Conservation (phyloP, 2,797 vertebrate species). For the Gymnopithys bicolor region DNA sequence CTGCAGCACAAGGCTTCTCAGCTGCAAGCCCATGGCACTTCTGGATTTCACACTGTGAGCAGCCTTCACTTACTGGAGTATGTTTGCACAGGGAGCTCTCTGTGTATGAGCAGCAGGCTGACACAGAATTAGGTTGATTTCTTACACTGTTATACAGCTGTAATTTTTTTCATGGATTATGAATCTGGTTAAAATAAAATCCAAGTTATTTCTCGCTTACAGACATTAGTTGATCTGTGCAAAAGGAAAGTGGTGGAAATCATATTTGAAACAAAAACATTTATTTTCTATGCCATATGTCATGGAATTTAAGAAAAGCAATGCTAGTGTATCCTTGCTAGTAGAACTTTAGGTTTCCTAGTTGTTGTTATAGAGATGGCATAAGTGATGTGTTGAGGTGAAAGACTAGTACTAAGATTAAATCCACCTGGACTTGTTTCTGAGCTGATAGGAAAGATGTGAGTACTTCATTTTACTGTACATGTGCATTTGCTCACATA, state of each 20-base stretch:
- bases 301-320: background rate
- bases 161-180: background rate
- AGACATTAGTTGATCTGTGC: background rate
- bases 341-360: slow-evolving; percentile 48
- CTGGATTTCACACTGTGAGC: background rate
- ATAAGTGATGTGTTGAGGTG: slow-evolving; percentile 17
- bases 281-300: background rate
- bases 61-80: background rate
- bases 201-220: background rate
- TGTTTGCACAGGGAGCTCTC: background rate
- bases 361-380: slow-evolving; percentile 33
- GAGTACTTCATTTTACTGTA: background rate
- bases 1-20: background rate
- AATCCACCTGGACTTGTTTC: slow-evolving; percentile 12
- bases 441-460: slow-evolving; percentile 20
- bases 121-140: background rate
- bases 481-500: background rate
- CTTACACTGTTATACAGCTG: background rate
- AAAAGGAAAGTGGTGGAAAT: background rate
- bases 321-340: background rate
- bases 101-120: background rate
- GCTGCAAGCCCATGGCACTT: background rate
- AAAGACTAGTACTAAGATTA: slow-evolving; percentile 36
- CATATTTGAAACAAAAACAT: background rate
- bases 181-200: background rate